Conservation (phyloP, 2,888 invertebrate species). For the Ischnus inquisitorius region DNA sequence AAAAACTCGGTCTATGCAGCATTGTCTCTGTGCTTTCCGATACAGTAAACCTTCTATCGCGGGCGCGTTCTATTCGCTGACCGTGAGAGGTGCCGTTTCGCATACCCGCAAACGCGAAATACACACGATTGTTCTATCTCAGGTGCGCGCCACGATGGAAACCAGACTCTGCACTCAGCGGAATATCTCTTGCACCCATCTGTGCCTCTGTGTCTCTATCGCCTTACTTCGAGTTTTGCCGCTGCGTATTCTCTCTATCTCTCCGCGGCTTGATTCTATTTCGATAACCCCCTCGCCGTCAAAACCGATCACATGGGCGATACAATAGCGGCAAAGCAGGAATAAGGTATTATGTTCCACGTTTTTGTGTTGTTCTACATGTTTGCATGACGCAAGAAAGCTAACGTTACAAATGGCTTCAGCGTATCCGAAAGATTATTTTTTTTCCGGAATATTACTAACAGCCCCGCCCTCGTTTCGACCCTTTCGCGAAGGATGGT, state of each 20-base stretch:
- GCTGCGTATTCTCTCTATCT: conserved; percentile 13
- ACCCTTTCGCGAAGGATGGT: not conserved
- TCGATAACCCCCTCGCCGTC: conserved; percentile 45
- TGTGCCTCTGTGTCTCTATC: not conserved
- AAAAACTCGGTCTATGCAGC: not conserved
- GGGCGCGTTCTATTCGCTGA: not conserved
- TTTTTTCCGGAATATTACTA: no score
- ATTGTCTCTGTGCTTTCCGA: not conserved
- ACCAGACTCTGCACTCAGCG: conserved; percentile 56
- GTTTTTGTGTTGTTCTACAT: not conserved
- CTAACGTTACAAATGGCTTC: conserved; percentile 3
- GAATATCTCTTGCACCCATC: no score
- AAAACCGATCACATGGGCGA: conserved; percentile 26
- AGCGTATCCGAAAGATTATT: no score
- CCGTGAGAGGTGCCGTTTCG: not conserved
- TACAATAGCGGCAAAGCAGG: conserved; percentile 10
- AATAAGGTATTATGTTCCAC: conserved; percentile 22
- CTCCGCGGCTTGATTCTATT: conserved; percentile 60
- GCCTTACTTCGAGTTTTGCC: not conserved
- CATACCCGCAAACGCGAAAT: not conserved
- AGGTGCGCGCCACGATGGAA: conserved; percentile 58
- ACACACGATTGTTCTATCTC: conserved; percentile 47
- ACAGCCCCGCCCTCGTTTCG: no score
- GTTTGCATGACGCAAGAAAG: not conserved
- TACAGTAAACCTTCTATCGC: no score